Evolutionary conservation across 2,888 invertebrate genomes (phyloP), one percentile per base, ranked within the genome.

Genomic region (Heliconius aoede): DNA sequence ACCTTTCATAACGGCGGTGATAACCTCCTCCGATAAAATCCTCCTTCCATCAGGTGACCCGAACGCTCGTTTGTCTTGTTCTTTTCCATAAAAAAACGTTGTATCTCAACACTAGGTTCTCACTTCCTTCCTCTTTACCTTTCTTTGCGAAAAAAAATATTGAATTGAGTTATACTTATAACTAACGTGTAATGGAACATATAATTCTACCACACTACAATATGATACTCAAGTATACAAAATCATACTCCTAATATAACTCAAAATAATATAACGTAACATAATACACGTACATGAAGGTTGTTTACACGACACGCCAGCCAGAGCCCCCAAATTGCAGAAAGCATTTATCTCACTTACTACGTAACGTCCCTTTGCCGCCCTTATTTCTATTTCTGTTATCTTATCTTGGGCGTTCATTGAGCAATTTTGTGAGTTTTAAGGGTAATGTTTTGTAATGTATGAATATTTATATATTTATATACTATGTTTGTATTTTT

Each of bases 301-400:
- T 69, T 55, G 55, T 69, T 69, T 55, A 69, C 55, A 55, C 55
- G 28, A 69, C 30, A 69, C 30, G 28, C 3, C 13, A 28, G 30
- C 68, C 46, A 32, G n/a, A n/a, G 60, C 51, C 51, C n/a, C 55
- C 36, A 71, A 60, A 71, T 71, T 36, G 55, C 58, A 71, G 30
- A 55, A 32, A 60, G 26, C 72, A 60, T 60, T 72, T 72, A 26
- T 72, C 60, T 60, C 72, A 72, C 72, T 60, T 72, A 72, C 58
- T 32, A 30, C 21, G 3, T 55, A 67, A 51, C 28, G 55, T 55
- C 28, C 60, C 36, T 24, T 72, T 72, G 18, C 58, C 71, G 24
- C 69, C 60, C 60, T 72, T 60, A 60, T 36, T 72, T 72, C 72
- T 36, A 36, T 36, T 60, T 55, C 30, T 51, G 55, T 69, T 55